Conservation (phyloP, 2,888 invertebrate genomes). For the Ceriagrion tenellum region DNA sequence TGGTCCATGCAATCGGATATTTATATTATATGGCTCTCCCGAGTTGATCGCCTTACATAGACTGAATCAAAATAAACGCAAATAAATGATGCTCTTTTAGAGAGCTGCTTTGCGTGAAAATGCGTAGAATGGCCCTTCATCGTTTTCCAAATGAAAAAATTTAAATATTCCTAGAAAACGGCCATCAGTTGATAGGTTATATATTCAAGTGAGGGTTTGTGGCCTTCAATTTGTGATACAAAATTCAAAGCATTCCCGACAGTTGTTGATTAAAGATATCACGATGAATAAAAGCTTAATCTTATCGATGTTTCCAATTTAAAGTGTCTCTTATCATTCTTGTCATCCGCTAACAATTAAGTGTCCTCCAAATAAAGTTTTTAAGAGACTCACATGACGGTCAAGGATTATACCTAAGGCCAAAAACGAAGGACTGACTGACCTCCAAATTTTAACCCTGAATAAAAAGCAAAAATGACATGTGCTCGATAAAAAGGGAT, state of each 20-base stretch:
- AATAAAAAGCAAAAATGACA: not conserved
- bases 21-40: too few relatives aligned
- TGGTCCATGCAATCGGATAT: too few relatives aligned
- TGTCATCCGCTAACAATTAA: not conserved
- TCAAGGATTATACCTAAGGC: not conserved
- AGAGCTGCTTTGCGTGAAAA: too few relatives aligned
- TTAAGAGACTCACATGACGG: not conserved
- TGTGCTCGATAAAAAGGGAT: not conserved
- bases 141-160: too few relatives aligned
- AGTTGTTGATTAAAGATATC: not conserved
- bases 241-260: not conserved
- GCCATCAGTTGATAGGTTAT: too few relatives aligned
- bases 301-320: not conserved
- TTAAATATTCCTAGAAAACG: too few relatives aligned
- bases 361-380: not conserved
- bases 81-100: too few relatives aligned
- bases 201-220: too few relatives aligned
- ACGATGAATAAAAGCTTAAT: not conserved
- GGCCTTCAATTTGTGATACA: too few relatives aligned
- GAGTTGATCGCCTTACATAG: too few relatives aligned
- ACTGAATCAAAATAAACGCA: too few relatives aligned
- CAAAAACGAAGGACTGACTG: not conserved
- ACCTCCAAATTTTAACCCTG: not conserved
- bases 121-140: too few relatives aligned
- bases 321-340: not conserved